Evolutionary conservation across 2,113 vertebrate genomes (phyloP), one percentile per base, ranked within the genome.

Genomic region (Rhipidura dahli): DNA sequence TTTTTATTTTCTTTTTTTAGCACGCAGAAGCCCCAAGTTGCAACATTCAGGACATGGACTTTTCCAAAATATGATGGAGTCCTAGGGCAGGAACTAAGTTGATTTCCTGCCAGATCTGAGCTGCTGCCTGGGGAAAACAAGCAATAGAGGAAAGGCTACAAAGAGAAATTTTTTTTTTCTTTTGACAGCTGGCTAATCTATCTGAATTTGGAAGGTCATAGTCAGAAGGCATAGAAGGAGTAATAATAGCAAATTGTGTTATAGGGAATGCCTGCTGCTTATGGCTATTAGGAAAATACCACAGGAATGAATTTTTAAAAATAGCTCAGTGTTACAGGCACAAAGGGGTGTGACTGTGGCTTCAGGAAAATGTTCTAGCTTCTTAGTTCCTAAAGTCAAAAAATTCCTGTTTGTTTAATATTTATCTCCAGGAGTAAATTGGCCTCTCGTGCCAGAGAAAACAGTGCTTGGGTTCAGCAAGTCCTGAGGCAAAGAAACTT

Each of bases 141-240:
- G 50, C 2, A 12, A 50, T 40, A 81, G 76, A 87, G 47, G 7
- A 73, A 93, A 90, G 47, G 73, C 33, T 45, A 63, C 47, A 90
- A 69, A 85, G 72, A 93, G 19, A 84, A 49, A 15, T 22, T 57
- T 15, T 87, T 39, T 39, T 59, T 59, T 72, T 7, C 27, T 91
- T 79, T 91, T 69, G 90, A 96, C 95, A 97, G 81, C 75, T 97
- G 96, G 85, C 89, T 97, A 96, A 96, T 98, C 94, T 96, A 45
- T 93, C 90, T 92, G 94, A 88, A 86, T 96, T 76, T 96, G 77
- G 73, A 95, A 92, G 89, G 80, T 60, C 82, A 73, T 22, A 78
- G 64, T 87, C 75, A 95, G 20, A 31, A 91, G 94, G 90, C n/a
- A 47, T 12, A 84, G 54, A 53, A 9, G 7, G 68, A 86, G 50